These are phyloP conservation scores for Telmatherina bonti DNA, from an alignment of 2,797 vertebrate species.

Conservation along the genomic window DNA sequence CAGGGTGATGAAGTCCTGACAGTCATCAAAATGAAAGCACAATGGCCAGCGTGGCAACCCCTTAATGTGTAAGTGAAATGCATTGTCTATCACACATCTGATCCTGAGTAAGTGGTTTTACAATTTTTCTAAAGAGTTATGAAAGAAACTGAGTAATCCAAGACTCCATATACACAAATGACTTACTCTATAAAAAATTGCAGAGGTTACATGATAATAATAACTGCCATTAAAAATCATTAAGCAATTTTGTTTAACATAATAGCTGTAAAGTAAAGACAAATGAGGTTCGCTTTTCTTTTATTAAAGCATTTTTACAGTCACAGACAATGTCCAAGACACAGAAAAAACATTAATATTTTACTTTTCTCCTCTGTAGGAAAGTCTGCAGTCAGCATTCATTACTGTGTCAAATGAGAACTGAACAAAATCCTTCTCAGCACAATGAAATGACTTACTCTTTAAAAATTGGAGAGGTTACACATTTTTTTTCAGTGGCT, in stretches of 20 bases:
- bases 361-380: not conserved
- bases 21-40: conserved; percentile 99
- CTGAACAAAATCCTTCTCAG: not conserved
- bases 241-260: not conserved
- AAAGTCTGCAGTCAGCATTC: not conserved
- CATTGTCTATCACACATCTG: not conserved
- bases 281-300: not conserved
- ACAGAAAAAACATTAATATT: not conserved
- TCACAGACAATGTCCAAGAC: not conserved
- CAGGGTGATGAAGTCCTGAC: conserved; percentile 97
- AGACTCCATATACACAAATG: too few species aligned
- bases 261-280: not conserved
- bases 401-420: not conserved
- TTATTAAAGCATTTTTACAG: not conserved
- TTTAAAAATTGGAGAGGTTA: too few species aligned
- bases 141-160: too few species aligned
- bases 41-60: conserved; percentile 99
- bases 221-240: too few species aligned
- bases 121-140: too few species aligned
- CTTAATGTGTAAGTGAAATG: conserved; percentile 93
- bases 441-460: not conserved
- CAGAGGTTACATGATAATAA: too few species aligned
- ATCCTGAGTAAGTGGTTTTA: not conserved
- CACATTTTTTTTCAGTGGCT: not conserved
- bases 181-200: too few species aligned